Conservation (phyloP, 2,797 vertebrate genomes). For the Helostoma temminkii region DNA sequence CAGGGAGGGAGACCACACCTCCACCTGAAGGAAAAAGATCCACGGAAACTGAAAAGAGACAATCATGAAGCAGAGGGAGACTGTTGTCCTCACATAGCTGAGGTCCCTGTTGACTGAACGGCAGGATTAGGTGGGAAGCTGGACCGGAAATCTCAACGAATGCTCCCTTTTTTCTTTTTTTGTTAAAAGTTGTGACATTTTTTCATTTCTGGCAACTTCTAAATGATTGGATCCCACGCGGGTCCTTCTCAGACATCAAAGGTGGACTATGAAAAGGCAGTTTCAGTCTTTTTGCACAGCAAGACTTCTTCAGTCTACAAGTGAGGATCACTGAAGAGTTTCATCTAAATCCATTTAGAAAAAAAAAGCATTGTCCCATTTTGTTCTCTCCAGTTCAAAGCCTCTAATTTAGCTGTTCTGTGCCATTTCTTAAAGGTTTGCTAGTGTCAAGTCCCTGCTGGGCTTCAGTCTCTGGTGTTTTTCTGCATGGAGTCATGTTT, state of each 20-base stretch:
- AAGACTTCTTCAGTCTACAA: conserved; percentile 4
- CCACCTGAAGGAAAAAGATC: conserved; percentile 4
- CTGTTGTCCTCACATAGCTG: conserved; percentile 13
- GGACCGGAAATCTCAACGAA: conserved; percentile 21
- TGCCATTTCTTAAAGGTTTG: not conserved
- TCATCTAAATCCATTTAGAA: no score
- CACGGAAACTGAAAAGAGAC: conserved; percentile 4
- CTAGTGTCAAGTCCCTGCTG: conserved; percentile 1
- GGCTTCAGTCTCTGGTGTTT: no score
- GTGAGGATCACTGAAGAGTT: conserved; percentile 18
- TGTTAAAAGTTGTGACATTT: not conserved
- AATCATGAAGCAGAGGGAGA: conserved; percentile 4
- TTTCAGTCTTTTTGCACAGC: not conserved
- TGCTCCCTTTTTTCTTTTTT: no score
- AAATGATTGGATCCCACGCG: not conserved
- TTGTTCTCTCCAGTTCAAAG: no score
- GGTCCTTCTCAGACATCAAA: conserved; percentile 6
- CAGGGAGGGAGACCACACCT: conserved; percentile 16
- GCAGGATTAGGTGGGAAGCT: no score
- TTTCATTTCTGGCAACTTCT: not conserved
- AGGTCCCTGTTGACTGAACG: no score
- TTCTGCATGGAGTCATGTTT: no score
- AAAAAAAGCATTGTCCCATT: no score
- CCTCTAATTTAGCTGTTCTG: not conserved
- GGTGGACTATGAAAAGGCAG: conserved; percentile 6